Evolutionary conservation across 2,113 vertebrate species (phyloP).

Genomic region (Salminus brasiliensis): DNA sequence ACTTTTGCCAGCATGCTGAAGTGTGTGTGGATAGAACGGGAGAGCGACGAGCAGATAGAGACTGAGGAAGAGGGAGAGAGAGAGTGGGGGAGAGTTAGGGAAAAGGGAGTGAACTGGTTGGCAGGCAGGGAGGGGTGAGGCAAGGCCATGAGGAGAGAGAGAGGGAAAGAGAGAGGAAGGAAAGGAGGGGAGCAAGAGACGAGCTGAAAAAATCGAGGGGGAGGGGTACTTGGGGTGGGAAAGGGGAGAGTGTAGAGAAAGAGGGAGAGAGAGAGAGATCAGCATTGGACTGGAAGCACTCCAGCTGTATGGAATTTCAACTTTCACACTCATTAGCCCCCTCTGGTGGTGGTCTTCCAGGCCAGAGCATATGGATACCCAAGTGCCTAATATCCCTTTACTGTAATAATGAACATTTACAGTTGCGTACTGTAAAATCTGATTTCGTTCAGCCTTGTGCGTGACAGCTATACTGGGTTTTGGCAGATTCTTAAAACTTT

Average conservation of each 20-base stretch:
- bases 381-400: background rate
- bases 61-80: constrained; percentile 13
- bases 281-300: constrained; percentile 58
- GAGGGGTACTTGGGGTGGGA: constrained; percentile 40
- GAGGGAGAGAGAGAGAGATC: constrained; percentile 39
- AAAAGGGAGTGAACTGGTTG: constrained; percentile 13
- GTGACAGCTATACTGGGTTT: too few species aligned
- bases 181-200: constrained; percentile 43
- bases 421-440: background rate
- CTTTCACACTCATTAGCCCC: constrained; percentile 28
- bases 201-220: constrained; percentile 38
- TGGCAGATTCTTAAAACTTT: background rate
- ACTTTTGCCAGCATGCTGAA: constrained; percentile 27
- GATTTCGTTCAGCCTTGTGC: background rate
- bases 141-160: constrained; percentile 17
- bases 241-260: constrained; percentile 6
- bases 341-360: constrained; percentile 43
- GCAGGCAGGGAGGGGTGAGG: background rate
- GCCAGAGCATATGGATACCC: too few species aligned
- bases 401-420: background rate
- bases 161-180: constrained; percentile 36
- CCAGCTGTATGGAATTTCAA: constrained; percentile 55
- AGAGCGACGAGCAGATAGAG: background rate
- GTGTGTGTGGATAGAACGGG: background rate
- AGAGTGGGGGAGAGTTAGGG: constrained; percentile 10